These are phyloP conservation scores for Drosophila peninsularis DNA, from an alignment of 2,888 invertebrate species.

Conservation along the genomic window DNA sequence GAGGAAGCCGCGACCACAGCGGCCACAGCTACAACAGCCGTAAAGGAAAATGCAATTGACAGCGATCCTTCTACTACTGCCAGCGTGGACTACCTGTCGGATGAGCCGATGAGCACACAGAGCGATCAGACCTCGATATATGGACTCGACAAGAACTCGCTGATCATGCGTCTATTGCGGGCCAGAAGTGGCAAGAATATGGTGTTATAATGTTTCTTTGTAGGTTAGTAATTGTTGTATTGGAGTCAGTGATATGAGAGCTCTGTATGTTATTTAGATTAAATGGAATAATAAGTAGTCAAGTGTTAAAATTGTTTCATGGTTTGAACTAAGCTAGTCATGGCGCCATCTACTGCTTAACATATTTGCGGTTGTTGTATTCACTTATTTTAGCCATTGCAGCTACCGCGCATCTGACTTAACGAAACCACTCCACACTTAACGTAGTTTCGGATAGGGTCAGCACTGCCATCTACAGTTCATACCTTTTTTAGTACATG, in stretches of 20 bases:
- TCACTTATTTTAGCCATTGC: neutral
- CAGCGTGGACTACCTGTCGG: constrained; percentile 49
- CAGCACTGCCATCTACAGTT: neutral
- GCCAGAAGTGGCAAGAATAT: constrained; percentile 52
- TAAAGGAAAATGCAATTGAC: neutral
- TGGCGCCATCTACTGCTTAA: constrained; percentile 7
- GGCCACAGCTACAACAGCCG: neutral
- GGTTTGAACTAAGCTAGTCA: neutral
- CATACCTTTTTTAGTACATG: neutral
- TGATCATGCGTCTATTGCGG: constrained; percentile 70
- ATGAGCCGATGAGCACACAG: constrained; percentile 32
- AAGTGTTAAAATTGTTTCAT: neutral
- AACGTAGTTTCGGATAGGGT: neutral
- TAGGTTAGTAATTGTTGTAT: constrained; percentile 5
- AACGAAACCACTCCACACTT: neutral
- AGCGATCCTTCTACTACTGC: constrained; percentile 20
- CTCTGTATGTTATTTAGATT: constrained; percentile 13
- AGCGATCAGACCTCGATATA: constrained; percentile 60
- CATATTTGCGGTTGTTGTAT: neutral
- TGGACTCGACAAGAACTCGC: constrained; percentile 62
- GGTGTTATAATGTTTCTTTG: constrained; percentile 14
- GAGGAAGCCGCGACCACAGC: neutral
- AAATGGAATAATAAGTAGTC: constrained; percentile 14
- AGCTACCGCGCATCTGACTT: neutral
- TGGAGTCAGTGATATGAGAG: constrained; percentile 36